These are phyloP conservation scores for Octopus sinensis DNA, from an alignment of 1,140 invertebrate genomes.

Conservation along the genomic window DNA sequence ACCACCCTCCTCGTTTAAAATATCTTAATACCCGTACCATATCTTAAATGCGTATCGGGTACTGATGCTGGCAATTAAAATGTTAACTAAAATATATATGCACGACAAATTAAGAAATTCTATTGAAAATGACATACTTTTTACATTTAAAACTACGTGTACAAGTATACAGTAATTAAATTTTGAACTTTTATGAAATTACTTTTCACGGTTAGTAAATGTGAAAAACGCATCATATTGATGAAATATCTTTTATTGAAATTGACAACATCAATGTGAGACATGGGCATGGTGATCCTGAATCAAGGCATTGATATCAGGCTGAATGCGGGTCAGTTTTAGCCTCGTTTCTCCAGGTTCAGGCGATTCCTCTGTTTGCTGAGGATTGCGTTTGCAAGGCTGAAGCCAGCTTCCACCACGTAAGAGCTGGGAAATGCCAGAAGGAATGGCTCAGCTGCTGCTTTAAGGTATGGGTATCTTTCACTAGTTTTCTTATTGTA, in stretches of 20 bases:
- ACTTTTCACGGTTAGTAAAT: background rate
- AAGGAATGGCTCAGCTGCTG: constrained; percentile 3
- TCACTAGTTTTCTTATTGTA: background rate
- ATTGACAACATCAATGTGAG: constrained; percentile 1
- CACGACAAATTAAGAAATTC: background rate
- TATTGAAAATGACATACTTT: background rate
- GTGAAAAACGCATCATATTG: background rate
- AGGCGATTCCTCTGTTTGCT: constrained; percentile 7
- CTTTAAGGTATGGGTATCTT: background rate
- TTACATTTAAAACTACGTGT: background rate
- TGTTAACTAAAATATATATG: background rate
- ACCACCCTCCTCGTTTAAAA: background rate
- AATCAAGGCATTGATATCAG: constrained; percentile 1
- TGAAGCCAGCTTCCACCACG: constrained; percentile 7
- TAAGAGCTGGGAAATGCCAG: constrained; percentile 7
- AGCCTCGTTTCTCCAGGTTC: background rate
- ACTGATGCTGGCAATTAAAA: background rate
- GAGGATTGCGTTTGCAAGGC: constrained; percentile 4
- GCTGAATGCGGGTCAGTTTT: constrained; percentile 3
- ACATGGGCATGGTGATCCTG: background rate
- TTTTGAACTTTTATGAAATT: background rate
- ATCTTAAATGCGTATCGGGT: no score
- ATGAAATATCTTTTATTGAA: background rate
- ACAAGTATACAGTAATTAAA: background rate
- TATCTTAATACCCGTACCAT: background rate